Conservation (phyloP, 2,113 vertebrate genomes). For the Ammodramus savannarum region DNA sequence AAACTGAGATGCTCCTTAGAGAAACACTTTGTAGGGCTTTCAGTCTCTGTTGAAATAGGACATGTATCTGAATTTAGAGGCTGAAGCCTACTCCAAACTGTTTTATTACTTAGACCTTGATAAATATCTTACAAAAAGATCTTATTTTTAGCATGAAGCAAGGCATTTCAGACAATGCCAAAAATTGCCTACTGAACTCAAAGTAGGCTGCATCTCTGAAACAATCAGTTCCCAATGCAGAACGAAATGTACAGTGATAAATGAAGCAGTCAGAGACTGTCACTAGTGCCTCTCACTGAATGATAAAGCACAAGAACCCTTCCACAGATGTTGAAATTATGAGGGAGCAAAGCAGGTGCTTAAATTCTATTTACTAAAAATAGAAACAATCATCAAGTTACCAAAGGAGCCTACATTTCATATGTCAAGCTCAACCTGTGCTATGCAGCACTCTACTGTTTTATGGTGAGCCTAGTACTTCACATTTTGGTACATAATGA, state of each 20-base stretch:
- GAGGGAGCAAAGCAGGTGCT: slow-evolving; percentile 26
- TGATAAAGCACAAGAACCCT: neutral
- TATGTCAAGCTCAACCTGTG: neutral
- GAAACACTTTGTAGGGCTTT: neutral
- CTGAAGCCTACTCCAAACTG: neutral
- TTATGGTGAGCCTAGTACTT: neutral
- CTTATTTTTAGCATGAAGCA: neutral
- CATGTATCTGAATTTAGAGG: neutral
- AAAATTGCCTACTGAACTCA: neutral
- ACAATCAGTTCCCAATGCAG: slow-evolving; percentile 10
- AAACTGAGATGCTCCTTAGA: neutral
- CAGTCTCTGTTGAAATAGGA: neutral
- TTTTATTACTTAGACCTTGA: neutral
- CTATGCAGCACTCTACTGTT: neutral
- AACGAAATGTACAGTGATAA: slow-evolving; percentile 12
- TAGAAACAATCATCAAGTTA: neutral
- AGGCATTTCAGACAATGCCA: neutral
- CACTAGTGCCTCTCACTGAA: neutral
- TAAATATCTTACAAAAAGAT: neutral
- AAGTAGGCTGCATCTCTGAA: neutral
- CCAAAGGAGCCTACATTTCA: neutral
- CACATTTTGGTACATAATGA: neutral
- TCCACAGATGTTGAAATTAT: slow-evolving; percentile 49
- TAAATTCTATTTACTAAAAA: slow-evolving; percentile 39
- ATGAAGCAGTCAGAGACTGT: neutral